These are phyloP conservation scores for Paramormyrops kingsleyae DNA, from an alignment of 2,113 vertebrate genomes.

Conservation along the genomic window DNA sequence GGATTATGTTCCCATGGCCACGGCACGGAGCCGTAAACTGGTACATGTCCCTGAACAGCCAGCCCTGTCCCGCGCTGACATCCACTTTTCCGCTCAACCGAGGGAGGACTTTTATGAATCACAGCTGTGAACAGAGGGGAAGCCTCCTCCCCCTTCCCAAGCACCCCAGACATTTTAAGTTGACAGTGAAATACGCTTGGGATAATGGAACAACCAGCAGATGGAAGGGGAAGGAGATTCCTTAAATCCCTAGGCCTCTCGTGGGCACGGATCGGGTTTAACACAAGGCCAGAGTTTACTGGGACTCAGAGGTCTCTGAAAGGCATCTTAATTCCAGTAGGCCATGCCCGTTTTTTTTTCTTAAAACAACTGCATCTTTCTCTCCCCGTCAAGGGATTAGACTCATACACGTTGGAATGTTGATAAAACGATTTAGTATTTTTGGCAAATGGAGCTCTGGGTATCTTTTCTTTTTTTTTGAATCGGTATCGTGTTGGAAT, in stretches of 20 bases:
- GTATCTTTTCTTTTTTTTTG: not conserved
- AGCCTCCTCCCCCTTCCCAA: not conserved
- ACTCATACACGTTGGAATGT: not conserved
- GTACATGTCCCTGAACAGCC: not conserved
- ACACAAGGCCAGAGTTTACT: constrained; percentile 28
- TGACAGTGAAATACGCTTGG: constrained; percentile 53
- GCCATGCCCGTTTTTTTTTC: constrained; percentile 2
- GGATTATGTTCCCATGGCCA: not conserved
- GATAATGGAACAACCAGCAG: constrained; percentile 47
- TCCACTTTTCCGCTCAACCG: not conserved
- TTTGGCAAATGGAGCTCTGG: not conserved
- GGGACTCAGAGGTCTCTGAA: constrained; percentile 32
- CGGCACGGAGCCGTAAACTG: not conserved
- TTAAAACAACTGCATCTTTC: not conserved
- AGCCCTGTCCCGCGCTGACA: not conserved
- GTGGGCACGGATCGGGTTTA: constrained; percentile 39
- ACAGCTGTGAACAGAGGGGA: constrained; percentile 13
- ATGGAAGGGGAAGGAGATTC: constrained; percentile 41
- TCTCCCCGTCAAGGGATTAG: not conserved
- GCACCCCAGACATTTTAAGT: constrained; percentile 22
- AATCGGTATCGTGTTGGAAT: not conserved
- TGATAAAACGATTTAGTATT: not conserved
- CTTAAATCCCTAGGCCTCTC: constrained; percentile 29
- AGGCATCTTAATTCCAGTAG: constrained; percentile 25
- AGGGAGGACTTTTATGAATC: constrained; percentile 13